Evolutionary conservation across 1,140 invertebrate genomes (phyloP).

Genomic region (Drosophila bocki): DNA sequence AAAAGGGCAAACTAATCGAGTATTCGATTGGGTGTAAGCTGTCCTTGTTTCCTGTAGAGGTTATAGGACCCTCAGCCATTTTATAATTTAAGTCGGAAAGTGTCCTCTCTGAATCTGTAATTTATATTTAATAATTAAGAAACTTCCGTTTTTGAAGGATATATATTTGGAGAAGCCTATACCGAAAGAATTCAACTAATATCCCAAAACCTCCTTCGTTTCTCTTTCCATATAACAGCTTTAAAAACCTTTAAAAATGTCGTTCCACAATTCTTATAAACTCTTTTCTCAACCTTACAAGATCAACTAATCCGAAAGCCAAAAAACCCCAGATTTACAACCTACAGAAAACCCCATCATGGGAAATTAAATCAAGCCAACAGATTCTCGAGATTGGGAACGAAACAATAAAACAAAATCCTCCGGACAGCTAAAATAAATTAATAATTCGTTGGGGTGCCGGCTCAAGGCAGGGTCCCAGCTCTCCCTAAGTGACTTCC

Average conservation of each 20-base stretch:
- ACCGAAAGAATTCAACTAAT: background rate
- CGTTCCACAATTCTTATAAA: background rate
- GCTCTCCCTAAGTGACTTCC: slow-evolving; percentile 50
- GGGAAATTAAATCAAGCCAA: slow-evolving; percentile 27
- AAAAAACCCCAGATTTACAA: slow-evolving; percentile 63
- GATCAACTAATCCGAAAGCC: slow-evolving; percentile 42
- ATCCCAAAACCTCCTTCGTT: background rate
- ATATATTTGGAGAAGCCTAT: background rate
- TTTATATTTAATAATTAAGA: background rate
- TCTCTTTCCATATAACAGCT: background rate
- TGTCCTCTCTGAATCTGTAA: background rate
- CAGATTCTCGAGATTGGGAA: slow-evolving; percentile 32
- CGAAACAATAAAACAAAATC: slow-evolving; percentile 55
- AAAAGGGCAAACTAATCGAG: background rate
- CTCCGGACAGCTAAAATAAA: slow-evolving; percentile 49
- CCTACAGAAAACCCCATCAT: slow-evolving; percentile 21
- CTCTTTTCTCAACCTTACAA: background rate
- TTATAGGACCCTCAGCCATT: no score
- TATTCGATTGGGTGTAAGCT: background rate
- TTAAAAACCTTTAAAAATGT: background rate
- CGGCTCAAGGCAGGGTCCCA: slow-evolving; percentile 32
- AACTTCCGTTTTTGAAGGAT: no score
- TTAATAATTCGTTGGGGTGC: slow-evolving; percentile 59
- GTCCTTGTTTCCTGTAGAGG: no score
- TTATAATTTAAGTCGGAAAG: background rate